A percentile compares a stretch with the other conserved stretches of the same genome.
phyloP scores from a whole-genome alignment of 2,113 vertebrate species.

The Forbesichthys papilliferus region DNA sequence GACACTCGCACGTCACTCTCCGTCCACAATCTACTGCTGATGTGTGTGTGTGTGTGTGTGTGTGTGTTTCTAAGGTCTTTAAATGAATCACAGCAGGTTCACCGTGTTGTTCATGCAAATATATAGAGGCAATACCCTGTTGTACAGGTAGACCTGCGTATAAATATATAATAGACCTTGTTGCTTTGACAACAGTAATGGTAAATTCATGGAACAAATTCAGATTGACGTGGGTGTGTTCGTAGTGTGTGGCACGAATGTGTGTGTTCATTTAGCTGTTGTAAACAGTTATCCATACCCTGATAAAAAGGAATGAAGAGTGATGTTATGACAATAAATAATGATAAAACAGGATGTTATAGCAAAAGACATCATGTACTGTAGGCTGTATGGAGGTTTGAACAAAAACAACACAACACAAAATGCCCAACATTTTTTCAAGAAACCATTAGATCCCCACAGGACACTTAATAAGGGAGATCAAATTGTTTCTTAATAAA shows the following conservation, averaged over 20 bases:
- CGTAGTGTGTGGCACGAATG: constrained; percentile 3
- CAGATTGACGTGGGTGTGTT: background rate
- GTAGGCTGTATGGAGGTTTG: too few species aligned
- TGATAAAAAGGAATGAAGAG: constrained; percentile 68
- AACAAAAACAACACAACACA: background rate
- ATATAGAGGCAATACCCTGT: too few species aligned
- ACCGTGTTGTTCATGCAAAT: background rate
- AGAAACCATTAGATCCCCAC: too few species aligned
- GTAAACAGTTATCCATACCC: constrained; percentile 25
- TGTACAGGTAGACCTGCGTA: too few species aligned
- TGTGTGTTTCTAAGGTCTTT: constrained; percentile 24
- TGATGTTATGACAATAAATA: constrained; percentile 64
- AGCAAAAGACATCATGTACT: background rate
- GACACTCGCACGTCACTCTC: constrained; percentile 53
- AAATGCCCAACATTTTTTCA: too few species aligned
- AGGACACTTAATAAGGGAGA: too few species aligned
- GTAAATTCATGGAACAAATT: too few species aligned
- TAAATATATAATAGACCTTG: background rate
- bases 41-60: constrained; percentile 42
- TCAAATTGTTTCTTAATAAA: too few species aligned
- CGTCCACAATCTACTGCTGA: constrained; percentile 39
- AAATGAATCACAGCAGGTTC: constrained; percentile 11
- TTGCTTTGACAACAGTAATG: background rate
- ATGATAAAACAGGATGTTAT: constrained; percentile 73
- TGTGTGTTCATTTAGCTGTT: constrained; percentile 35